Base-by-base conservation (phyloP, 2,113 vertebrate genomes). In the Centropristis striata region DNA sequence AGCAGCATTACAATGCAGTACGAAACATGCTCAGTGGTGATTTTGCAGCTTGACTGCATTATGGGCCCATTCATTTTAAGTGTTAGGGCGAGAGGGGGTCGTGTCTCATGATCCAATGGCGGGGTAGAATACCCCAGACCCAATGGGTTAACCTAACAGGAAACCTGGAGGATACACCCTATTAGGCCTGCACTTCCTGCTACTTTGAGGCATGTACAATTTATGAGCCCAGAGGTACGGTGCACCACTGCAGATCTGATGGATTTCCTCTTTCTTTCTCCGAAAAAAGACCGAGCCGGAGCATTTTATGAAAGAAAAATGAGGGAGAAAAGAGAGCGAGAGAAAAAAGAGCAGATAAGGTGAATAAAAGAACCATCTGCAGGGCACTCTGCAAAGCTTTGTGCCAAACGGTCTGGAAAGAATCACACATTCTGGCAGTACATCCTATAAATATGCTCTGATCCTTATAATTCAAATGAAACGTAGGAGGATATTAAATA, bases 361-460 rank as follows among this genome's bases (percentile, higher is more conserved):
- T 90, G 91, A 93, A 93, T 91, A 92, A 92, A 93, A 87, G 75
- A 92, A 92, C 87, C 92, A 96, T 95, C 94, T 94, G 96, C 88
- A 86, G 93, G 95, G 94, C 91, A 95, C 86, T 87, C 72, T 80
- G 89, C 77, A 78, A 83, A 94, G 71, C 86, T 71, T 59, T 86
- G 80, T 93, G 95, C 94, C 96, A 96, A 93, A 95, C 86, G 72
- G 94, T 96, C 96, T 97, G 96, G 95, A 94, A 94, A 93, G 93
- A 94, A 96, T 97, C 93, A 95, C 86, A 95, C 57, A 68, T 88
- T 91, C 92, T 91, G 92, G 93, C 93, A 94, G 94, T 83, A 88
- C 85, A 85, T 75, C 65, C 92, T 86, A 93, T 95, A 95, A 93
- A 95, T 89, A 95, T 94, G 70, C 83, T 83, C 93, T 93, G 91